Evolutionary conservation across 2,888 invertebrate species (phyloP).

Genomic region (Gandaritis pyraliata): DNA sequence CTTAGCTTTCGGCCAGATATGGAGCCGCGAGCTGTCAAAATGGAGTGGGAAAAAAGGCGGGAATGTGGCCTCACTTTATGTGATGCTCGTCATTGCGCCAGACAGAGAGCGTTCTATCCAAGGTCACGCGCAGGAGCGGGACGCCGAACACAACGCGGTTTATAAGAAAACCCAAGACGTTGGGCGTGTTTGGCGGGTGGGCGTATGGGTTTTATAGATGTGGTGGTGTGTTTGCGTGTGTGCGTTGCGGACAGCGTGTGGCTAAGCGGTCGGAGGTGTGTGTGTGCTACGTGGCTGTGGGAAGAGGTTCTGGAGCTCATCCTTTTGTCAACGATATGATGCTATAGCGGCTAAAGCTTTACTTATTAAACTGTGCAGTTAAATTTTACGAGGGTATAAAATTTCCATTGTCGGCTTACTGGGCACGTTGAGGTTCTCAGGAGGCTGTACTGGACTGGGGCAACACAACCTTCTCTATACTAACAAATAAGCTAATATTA

Average conservation of each 20-base stretch:
- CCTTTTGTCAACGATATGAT: slow-evolving; percentile 82
- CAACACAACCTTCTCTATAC: slow-evolving; percentile 42
- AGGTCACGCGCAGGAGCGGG: slow-evolving; percentile 57
- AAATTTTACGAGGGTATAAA: slow-evolving; percentile 77
- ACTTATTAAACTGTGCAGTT: slow-evolving; percentile 80
- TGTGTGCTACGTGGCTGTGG: slow-evolving; percentile 61
- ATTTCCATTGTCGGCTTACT: slow-evolving; percentile 71
- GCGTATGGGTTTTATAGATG: slow-evolving; percentile 75
- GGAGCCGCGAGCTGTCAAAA: slow-evolving; percentile 85
- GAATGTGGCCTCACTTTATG: slow-evolving; percentile 84
- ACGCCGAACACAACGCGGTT: slow-evolving; percentile 81
- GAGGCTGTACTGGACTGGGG: slow-evolving; percentile 47
- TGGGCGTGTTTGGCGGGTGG: slow-evolving; percentile 85
- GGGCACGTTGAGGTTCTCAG: slow-evolving; percentile 59
- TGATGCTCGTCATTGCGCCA: slow-evolving; percentile 82
- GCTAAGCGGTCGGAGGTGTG: slow-evolving; percentile 66
- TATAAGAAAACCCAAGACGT: slow-evolving; percentile 85
- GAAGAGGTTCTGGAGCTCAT: slow-evolving; percentile 63
- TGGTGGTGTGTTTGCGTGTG: slow-evolving; percentile 64
- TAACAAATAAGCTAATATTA: slow-evolving; percentile 26
- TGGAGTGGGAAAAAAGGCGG: slow-evolving; percentile 86
- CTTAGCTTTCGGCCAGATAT: slow-evolving; percentile 82
- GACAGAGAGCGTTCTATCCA: slow-evolving; percentile 60
- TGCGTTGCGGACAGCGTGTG: slow-evolving; percentile 60
- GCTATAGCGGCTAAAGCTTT: slow-evolving; percentile 76